These are phyloP conservation scores for Phainopepla nitens DNA, from an alignment of 2,113 vertebrate genomes.

Conservation along the genomic window DNA sequence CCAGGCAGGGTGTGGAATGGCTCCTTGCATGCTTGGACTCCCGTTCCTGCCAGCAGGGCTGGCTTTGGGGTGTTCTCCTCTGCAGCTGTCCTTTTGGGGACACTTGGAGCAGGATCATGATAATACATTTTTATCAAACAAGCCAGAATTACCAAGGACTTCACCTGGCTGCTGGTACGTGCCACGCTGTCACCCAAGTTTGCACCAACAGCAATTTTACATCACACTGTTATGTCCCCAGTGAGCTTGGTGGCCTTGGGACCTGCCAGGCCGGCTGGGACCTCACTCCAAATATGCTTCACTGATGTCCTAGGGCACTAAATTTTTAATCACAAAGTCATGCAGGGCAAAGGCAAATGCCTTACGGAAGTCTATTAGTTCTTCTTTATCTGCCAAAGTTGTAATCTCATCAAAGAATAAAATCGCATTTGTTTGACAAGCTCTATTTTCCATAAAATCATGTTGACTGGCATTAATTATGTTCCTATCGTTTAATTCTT, in stretches of 20 bases:
- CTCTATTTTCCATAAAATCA: not conserved
- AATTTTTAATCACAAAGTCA: slow-evolving; percentile 16
- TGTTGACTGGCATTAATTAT: slow-evolving; percentile 45
- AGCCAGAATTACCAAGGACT: not conserved
- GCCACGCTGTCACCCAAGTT: rapidly evolving
- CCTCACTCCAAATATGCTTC: rapidly evolving
- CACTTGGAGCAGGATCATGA: rapidly evolving
- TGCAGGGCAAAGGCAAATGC: not conserved
- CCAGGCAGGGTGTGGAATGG: not conserved
- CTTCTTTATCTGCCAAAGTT: slow-evolving; percentile 43
- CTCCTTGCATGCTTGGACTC: not conserved
- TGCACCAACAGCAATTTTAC: not conserved
- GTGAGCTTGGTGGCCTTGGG: not conserved
- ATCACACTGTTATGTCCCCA: rapidly evolving
- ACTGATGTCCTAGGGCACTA: rapidly evolving
- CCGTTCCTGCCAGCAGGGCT: not conserved
- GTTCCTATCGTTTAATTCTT: slow-evolving; percentile 25
- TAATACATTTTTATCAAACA: not conserved
- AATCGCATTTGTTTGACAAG: slow-evolving; percentile 57
- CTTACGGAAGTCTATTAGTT: slow-evolving; percentile 13
- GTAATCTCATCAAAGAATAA: slow-evolving; percentile 43
- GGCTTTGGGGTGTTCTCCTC: not conserved
- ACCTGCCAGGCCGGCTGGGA: not conserved
- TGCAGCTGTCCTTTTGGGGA: not conserved
- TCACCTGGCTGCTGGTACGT: not conserved